Evolutionary conservation across 2,113 vertebrate genomes (phyloP).

Genomic region (Bagarius yarrelli): DNA sequence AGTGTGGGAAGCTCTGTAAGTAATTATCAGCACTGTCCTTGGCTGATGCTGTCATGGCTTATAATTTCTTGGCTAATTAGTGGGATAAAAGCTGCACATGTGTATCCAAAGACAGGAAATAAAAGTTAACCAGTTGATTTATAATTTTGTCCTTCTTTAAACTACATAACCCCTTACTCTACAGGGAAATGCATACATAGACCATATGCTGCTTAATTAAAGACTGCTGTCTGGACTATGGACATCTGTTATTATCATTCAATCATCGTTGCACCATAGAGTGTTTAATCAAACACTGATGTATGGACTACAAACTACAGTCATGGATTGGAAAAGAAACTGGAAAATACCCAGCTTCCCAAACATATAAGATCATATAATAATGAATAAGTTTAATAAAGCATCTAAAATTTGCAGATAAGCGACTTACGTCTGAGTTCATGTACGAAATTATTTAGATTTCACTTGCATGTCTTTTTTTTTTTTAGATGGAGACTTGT

Average conservation of each 20-base stretch:
- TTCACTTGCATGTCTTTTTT: neutral
- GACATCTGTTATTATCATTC: slow-evolving; percentile 31
- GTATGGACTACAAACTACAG: slow-evolving; percentile 8
- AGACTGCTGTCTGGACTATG: slow-evolving; percentile 26
- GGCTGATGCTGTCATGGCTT: neutral
- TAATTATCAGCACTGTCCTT: slow-evolving; percentile 9
- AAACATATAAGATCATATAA: slow-evolving; percentile 20
- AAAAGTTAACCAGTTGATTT: slow-evolving; percentile 34
- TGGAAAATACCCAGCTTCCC: neutral
- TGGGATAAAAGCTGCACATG: slow-evolving; percentile 24
- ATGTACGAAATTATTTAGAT: slow-evolving; percentile 3
- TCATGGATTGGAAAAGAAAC: neutral
- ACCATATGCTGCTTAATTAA: slow-evolving; percentile 52
- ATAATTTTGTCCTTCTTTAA: slow-evolving; percentile 17
- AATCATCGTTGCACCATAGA: slow-evolving; percentile 33
- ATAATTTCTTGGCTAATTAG: slow-evolving; percentile 28
- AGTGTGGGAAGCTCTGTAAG: slow-evolving; percentile 10
- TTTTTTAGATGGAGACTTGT: slow-evolving; percentile 74
- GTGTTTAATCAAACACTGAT: slow-evolving; percentile 43
- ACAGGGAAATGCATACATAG: slow-evolving; percentile 2
- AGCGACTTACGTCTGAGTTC: slow-evolving; percentile 4
- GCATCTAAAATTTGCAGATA: neutral
- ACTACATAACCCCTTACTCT: slow-evolving; percentile 1
- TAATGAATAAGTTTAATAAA: slow-evolving; percentile 17
- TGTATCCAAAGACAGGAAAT: slow-evolving; percentile 40